Base-by-base conservation (phyloP, 2,888 invertebrate species). In the Leptopilina drosophilae region DNA sequence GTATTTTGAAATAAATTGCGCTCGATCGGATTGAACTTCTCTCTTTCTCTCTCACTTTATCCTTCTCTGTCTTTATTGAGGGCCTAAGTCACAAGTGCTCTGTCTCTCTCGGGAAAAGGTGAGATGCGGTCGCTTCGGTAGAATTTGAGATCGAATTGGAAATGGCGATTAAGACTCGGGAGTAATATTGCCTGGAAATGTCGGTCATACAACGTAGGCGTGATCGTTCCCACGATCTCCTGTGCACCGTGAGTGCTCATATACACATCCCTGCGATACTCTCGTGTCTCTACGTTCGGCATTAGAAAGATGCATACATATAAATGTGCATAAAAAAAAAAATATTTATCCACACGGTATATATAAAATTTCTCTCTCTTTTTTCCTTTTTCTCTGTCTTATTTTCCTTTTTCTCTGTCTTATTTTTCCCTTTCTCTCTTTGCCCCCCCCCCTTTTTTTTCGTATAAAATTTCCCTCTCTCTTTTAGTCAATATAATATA, bases 181-280 rank as follows among this genome's bases (percentile, higher is more conserved):
- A 73, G 53, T 73, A 73, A 73, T 84, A 82, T 80, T 82, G 77
- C 81, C 33, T 81, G 80, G 80, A 80, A 81, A 78, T 64, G 80
- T 79, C 81, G 82, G 73, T 73, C 73, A 73, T 73, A 73, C 56
- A 73, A 73, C 80, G 82, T 83, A 85, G 84, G 85, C 85, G 84
- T 83, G 84, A 84, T 78, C 83, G 83, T 78, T 86, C 85, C 85
- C 86, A 86, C 85, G 85, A 85, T 86, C 83, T 78, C 79, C 67
- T 65, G 81, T 78, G 81, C 64, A 69, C 66, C 65, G 64, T 66
- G 77, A 77, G 76, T 79, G 69, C 76, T 56, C 77, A 64, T 62
- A 64, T 76, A 76, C 76, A 76, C 62, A 64, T 64, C 62, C 76
- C 33, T 20, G 11, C n/a, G 62, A 9, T 14, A 40, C 12, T 26